phyloP scores from a whole-genome alignment of 2,113 vertebrate species.

The Cryptoleucopteryx plumbea region DNA sequence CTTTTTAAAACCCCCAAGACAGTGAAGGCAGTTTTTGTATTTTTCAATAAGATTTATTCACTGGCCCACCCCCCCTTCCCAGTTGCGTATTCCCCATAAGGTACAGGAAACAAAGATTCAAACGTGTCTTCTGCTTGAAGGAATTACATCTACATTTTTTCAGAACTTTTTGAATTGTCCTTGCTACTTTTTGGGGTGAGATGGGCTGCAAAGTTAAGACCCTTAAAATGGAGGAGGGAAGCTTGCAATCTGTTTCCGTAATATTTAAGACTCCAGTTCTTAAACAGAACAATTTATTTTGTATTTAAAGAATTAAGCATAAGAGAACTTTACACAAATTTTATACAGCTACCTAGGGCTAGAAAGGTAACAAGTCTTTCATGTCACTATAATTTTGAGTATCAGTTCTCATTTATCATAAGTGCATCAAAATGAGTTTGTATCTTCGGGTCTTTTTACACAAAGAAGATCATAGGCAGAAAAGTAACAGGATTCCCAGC shows the following conservation, averaged over 20 bases:
- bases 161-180: neutral
- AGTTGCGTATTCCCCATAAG: neutral
- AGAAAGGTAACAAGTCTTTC: neutral
- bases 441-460: neutral
- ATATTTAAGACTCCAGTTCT: neutral
- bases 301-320: neutral
- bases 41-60: neutral
- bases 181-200: neutral
- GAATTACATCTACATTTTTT: neutral
- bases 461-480: neutral
- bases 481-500: neutral
- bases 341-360: neutral
- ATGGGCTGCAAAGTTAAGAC: neutral
- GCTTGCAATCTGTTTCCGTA: neutral
- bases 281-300: neutral
- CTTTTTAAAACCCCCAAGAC: neutral
- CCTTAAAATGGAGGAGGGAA: neutral
- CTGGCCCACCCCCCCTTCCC: too few species aligned
- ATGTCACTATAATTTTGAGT: neutral
- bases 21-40: neutral
- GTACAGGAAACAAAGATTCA: neutral
- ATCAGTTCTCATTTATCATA: neutral
- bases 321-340: neutral
- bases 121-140: neutral
- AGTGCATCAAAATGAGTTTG: neutral